Conservation (phyloP, 2,888 invertebrate genomes). For the Merodon equestris region DNA sequence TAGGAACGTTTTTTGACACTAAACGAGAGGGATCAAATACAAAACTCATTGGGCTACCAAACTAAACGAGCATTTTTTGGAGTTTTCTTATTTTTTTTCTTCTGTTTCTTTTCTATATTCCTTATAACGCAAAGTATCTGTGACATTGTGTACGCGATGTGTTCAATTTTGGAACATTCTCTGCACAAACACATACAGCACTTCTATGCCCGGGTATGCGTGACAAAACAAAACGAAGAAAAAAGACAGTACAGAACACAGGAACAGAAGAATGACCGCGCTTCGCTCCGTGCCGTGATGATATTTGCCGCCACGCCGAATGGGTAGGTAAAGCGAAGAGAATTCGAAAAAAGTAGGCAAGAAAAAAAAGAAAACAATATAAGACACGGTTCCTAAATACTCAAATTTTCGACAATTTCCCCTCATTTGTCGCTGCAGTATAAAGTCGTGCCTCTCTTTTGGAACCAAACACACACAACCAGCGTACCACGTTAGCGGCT, state of each 20-base stretch:
- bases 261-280: no score
- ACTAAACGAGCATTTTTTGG: slow-evolving; percentile 47
- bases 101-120: no score
- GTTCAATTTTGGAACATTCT: slow-evolving; percentile 49
- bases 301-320: slow-evolving; percentile 52
- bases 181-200: slow-evolving; percentile 24
- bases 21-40: slow-evolving; percentile 70
- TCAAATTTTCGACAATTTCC: slow-evolving; percentile 61
- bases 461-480: slow-evolving; percentile 4
- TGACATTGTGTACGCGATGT: slow-evolving; percentile 31
- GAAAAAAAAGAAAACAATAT: slow-evolving; percentile 17
- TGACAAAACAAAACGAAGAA: slow-evolving; percentile 28
- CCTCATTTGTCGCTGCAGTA: slow-evolving; percentile 36
- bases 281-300: neutral
- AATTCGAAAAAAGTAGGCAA: slow-evolving; percentile 41
- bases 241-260: slow-evolving; percentile 2
- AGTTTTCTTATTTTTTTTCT: slow-evolving; percentile 34
- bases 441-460: slow-evolving; percentile 11
- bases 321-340: slow-evolving; percentile 51
- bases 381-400: slow-evolving; percentile 54
- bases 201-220: slow-evolving; percentile 29
- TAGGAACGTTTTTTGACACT: slow-evolving; percentile 78
- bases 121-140: slow-evolving; percentile 39
- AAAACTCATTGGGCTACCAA: slow-evolving; percentile 64
- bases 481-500: neutral